Base-by-base conservation (phyloP, 2,888 invertebrate species). In the Taenaris catops region DNA sequence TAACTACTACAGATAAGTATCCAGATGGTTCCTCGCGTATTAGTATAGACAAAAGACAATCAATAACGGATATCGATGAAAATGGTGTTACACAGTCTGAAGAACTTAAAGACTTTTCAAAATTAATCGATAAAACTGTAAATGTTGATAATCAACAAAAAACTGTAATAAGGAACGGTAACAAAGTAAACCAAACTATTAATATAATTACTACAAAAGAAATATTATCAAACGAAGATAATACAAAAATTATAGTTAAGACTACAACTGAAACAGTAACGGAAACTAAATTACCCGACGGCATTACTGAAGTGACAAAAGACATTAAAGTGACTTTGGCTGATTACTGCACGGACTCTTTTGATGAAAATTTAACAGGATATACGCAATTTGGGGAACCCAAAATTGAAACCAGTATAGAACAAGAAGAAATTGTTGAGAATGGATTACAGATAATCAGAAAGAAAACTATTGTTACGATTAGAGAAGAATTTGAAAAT, bases 151-250 rank as follows among this genome's bases (percentile, higher is more conserved):
- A 63, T 9, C 55, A 69, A 48, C 68, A 75, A 46, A 65, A 65
- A 40, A 25, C 48, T 2, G 36, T 64, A 3, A 27, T 49, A 1
- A 63, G 55, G 55, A 65, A 81, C 38, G 76, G 71, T 1, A 62
- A 59, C 46, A 48, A 68, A 44, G 51, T 79, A 2, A 56, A 59
- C 29, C 79, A 83, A 70, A 59, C 67, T 7, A 59, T 81, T 17
- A 83, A 72, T 1, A 78, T 67, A 3, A 80, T 73, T 2, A 83
- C 75, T 2, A 86, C 75, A 6, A 78, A 74, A 44, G 83, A 86
- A 58, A 50, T 72, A 26, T 46, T 79, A 6, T 49, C 63, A 11
- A 63, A 69, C 11, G 40, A 31, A 29, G 65, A 69, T 42, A 54
- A 52, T 20, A 54, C 58, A 3, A 72, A 63, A 19, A 79, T 71